A percentile compares a stretch with the other conserved stretches of the same genome.
These are phyloP conservation scores for Nycticryphes semicollaris DNA, from an alignment of 2,113 vertebrate genomes.

Conservation along the genomic window DNA sequence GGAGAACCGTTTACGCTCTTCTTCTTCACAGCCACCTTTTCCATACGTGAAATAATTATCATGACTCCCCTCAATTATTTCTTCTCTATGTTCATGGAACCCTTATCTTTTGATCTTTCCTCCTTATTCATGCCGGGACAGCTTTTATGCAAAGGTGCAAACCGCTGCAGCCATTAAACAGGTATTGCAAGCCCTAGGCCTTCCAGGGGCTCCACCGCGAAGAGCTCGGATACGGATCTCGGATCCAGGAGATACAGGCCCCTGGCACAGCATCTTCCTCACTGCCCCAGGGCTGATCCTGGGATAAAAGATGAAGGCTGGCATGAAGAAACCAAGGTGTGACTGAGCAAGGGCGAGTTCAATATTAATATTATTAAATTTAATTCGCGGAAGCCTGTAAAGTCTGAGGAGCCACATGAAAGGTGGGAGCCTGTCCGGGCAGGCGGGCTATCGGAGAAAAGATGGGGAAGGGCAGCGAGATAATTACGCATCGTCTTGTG, in stretches of 20 bases:
- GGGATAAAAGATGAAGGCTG: background rate
- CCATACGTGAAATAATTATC: background rate
- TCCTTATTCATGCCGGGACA: background rate
- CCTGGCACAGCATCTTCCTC: background rate
- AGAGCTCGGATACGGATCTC: background rate
- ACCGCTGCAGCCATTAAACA: background rate
- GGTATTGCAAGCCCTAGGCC: background rate
- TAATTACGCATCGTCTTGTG: background rate
- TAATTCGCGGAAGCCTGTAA: background rate
- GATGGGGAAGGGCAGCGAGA: background rate
- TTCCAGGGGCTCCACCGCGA: background rate
- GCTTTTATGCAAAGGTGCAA: background rate
- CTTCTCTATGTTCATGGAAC: background rate
- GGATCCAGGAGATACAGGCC: background rate
- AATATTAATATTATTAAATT: background rate
- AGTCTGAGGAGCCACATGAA: slow-evolving; percentile 1
- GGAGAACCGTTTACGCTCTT: background rate
- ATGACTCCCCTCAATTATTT: slow-evolving; percentile 17
- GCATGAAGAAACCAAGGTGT: background rate
- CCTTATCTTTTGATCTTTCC: slow-evolving; percentile 31
- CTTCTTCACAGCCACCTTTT: background rate
- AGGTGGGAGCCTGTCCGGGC: background rate
- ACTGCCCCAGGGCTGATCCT: background rate
- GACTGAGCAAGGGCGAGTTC: background rate
- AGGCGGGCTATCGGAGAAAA: rapidly evolving